Evolutionary conservation across 2,113 vertebrate species (phyloP).

Genomic region (Leptosomus discolor): DNA sequence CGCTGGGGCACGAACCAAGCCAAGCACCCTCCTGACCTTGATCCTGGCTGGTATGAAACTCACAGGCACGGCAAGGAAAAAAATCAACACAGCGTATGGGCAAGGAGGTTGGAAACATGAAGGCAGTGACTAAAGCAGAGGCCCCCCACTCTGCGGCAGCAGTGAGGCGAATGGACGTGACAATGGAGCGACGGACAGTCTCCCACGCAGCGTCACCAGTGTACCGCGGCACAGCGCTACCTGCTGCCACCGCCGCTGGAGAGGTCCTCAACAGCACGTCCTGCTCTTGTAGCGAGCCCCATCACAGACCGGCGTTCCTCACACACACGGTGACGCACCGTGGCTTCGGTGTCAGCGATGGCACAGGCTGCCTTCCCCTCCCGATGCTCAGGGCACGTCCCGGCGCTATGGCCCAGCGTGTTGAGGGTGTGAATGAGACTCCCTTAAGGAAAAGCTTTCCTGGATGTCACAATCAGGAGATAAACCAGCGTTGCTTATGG

Average conservation of each 20-base stretch:
- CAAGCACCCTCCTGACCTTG: not conserved
- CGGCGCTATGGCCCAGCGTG: accelerated
- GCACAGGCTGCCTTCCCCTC: accelerated
- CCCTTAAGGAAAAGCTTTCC: too few species aligned
- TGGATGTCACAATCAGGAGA: not conserved
- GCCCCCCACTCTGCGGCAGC: not conserved
- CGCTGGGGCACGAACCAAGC: not conserved
- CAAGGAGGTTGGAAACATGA: not conserved
- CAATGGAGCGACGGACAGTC: not conserved
- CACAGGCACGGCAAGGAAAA: not conserved
- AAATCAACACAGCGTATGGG: not conserved
- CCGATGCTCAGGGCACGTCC: accelerated
- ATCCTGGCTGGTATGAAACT: not conserved
- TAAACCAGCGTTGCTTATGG: not conserved
- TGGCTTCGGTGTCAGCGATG: not conserved
- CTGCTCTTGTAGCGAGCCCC: not conserved
- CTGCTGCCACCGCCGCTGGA: accelerated
- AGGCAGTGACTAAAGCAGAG: not conserved
- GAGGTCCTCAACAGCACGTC: not conserved
- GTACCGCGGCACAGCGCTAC: accelerated
- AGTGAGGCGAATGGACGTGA: not conserved
- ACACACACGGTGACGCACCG: too few species aligned
- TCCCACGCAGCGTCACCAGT: not conserved
- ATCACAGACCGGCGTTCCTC: accelerated
- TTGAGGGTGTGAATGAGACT: accelerated